Conservation (phyloP, 2,113 vertebrate genomes). For the Amazona vittata region DNA sequence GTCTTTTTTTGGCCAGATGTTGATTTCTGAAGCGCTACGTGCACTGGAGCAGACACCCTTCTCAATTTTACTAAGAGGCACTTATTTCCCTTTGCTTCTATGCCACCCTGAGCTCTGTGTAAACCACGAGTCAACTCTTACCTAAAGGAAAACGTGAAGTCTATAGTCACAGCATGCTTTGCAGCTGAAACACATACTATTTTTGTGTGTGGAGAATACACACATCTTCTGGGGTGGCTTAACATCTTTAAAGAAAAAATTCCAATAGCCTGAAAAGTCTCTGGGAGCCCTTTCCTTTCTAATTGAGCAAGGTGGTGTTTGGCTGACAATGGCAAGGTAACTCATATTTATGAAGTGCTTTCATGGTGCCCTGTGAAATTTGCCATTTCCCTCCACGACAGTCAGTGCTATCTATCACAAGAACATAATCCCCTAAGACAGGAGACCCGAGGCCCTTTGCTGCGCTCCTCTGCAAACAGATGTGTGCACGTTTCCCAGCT, state of each 20-base stretch:
- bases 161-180: not conserved
- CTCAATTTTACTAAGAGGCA: not conserved
- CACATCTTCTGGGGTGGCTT: not conserved
- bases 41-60: not conserved
- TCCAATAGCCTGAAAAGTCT: not conserved
- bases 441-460: slow-evolving; percentile 1
- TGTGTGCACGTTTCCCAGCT: not conserved
- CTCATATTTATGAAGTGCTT: not conserved
- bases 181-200: not conserved
- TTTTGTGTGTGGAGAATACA: not conserved
- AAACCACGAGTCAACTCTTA: not conserved
- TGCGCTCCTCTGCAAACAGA: slow-evolving; percentile 42
- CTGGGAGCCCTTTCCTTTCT: not conserved
- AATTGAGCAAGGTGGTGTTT: not conserved
- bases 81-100: not conserved
- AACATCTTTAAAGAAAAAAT: not conserved
- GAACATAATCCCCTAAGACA: slow-evolving; percentile 3
- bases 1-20: not conserved
- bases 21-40: not conserved
- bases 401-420: not conserved
- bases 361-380: not conserved
- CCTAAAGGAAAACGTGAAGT: not conserved
- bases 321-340: not conserved
- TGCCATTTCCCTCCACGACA: not conserved
- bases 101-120: not conserved